phyloP scores from a whole-genome alignment of 2,888 invertebrate genomes.

The Mantis religiosa region DNA sequence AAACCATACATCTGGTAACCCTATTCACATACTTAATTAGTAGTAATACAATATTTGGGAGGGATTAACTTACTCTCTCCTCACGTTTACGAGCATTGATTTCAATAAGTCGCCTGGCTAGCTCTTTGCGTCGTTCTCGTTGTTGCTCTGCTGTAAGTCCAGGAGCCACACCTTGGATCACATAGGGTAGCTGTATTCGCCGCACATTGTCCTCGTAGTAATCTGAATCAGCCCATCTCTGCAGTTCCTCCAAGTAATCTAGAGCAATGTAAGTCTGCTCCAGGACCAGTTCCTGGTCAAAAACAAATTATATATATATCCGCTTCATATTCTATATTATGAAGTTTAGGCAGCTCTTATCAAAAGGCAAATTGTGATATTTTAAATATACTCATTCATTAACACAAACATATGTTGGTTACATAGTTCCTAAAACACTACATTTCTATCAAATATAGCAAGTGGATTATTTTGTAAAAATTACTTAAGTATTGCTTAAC shows the following conservation, averaged over 20 bases:
- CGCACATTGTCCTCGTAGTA: slow-evolving; percentile 79
- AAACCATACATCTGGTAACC: background rate
- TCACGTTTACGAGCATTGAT: slow-evolving; percentile 85
- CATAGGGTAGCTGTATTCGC: slow-evolving; percentile 82
- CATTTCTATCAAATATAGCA: too few relatives aligned
- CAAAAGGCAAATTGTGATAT: too few relatives aligned
- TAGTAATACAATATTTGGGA: too few relatives aligned
- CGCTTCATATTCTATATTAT: too few relatives aligned
- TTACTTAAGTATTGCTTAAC: too few relatives aligned
- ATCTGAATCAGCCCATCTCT: slow-evolving; percentile 75
- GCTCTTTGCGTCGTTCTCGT: slow-evolving; percentile 79
- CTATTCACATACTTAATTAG: background rate
- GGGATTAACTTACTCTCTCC: slow-evolving; percentile 56
- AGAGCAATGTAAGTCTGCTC: slow-evolving; percentile 73
- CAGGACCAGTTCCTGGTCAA: slow-evolving; percentile 66
- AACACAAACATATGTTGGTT: too few relatives aligned
- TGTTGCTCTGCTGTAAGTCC: slow-evolving; percentile 76
- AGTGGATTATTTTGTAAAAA: too few relatives aligned
- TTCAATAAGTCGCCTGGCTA: slow-evolving; percentile 79
- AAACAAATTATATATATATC: background rate
- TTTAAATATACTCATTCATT: background rate
- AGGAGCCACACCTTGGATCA: slow-evolving; percentile 55
- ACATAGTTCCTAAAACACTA: too few relatives aligned
- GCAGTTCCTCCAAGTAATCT: slow-evolving; percentile 75
- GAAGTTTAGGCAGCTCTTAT: too few relatives aligned